Conservation (phyloP, 2,888 invertebrate species). For the Hypsopygia costalis region DNA sequence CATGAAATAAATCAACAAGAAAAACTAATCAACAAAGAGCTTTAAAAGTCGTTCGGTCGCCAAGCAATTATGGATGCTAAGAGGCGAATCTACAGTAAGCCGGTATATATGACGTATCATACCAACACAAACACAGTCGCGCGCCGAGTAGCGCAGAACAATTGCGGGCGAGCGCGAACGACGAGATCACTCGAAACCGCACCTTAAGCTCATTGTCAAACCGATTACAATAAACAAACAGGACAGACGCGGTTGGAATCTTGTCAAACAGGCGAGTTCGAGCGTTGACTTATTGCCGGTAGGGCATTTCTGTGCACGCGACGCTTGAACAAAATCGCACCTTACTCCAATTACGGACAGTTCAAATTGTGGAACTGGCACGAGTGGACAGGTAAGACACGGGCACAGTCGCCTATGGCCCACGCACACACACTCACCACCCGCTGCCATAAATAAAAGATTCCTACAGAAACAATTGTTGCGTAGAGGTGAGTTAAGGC, state of each 20-base stretch:
- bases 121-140: conserved; percentile 70
- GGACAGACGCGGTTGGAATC: conserved; percentile 80
- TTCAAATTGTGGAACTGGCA: conserved; percentile 22
- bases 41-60: conserved; percentile 66
- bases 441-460: conserved; percentile 79
- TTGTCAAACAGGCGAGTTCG: conserved; percentile 80
- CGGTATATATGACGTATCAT: conserved; percentile 77
- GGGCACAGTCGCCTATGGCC: conserved; percentile 60
- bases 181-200: conserved; percentile 79
- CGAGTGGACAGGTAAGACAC: conserved; percentile 71
- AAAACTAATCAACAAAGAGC: conserved; percentile 58
- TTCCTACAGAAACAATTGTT: conserved; percentile 80
- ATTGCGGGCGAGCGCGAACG: conserved; percentile 61
- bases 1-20: conserved; percentile 30
- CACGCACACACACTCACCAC: conserved; percentile 60
- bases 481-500: conserved; percentile 76
- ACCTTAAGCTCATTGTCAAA: conserved; percentile 81
- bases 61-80: conserved; percentile 75
- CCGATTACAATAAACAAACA: conserved; percentile 81
- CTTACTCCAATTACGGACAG: conserved; percentile 28
- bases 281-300: conserved; percentile 80
- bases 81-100: conserved; percentile 77
- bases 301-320: conserved; percentile 62
- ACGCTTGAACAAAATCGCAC: conserved; percentile 29
- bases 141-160: conserved; percentile 67